Conservation (phyloP, 2,888 invertebrate species). For the Trissolcus brochymenae region DNA sequence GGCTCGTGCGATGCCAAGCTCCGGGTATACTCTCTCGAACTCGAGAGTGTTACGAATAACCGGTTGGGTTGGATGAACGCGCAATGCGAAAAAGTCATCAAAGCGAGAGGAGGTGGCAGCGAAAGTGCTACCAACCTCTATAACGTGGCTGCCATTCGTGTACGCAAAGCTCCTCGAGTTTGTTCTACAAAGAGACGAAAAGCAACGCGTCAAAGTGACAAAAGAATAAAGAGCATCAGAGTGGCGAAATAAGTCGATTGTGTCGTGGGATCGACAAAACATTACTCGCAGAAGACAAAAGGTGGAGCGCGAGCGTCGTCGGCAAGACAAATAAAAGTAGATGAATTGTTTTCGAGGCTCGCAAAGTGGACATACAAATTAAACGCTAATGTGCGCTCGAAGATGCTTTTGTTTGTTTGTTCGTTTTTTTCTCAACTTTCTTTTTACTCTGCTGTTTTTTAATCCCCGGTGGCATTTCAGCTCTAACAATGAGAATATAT, state of each 20-base stretch:
- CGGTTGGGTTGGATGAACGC: slow-evolving; percentile 48
- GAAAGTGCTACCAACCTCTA: slow-evolving; percentile 55
- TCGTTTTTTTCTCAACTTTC: neutral
- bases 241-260: too few species aligned
- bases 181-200: neutral
- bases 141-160: slow-evolving; percentile 16
- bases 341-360: slow-evolving; percentile 26
- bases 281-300: slow-evolving; percentile 16
- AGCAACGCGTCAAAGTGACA: neutral
- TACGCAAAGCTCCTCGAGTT: neutral
- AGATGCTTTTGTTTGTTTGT: slow-evolving; percentile 1
- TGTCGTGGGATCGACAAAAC: slow-evolving; percentile 27
- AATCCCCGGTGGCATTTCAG: neutral
- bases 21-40: slow-evolving; percentile 37
- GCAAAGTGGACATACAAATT: slow-evolving; percentile 35
- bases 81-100: slow-evolving; percentile 53
- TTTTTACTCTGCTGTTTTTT: slow-evolving; percentile 3
- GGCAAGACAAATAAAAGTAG: slow-evolving; percentile 34
- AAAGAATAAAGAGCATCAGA: too few species aligned
- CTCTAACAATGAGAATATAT: slow-evolving; percentile 8
- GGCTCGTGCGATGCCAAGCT: slow-evolving; percentile 55
- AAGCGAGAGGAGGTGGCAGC: slow-evolving; percentile 46
- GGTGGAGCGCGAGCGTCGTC: slow-evolving; percentile 8
- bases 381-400: slow-evolving; percentile 21
- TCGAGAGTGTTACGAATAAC: slow-evolving; percentile 57